A percentile compares a stretch with the other conserved stretches of the same genome.
phyloP scores from a whole-genome alignment of 2,888 invertebrate genomes.

The Nomada lathburiana region DNA sequence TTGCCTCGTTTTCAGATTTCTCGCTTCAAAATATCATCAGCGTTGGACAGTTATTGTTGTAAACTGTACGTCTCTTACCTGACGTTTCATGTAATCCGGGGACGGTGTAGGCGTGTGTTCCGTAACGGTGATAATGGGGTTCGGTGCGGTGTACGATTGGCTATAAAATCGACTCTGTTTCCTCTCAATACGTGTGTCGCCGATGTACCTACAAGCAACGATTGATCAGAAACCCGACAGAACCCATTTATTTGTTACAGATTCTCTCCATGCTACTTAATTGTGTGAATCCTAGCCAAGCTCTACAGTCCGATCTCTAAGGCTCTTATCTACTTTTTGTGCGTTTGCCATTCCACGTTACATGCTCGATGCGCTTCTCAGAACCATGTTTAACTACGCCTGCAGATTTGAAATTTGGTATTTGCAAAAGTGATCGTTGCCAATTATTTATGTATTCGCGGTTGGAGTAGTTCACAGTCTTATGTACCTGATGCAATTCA shows the following conservation, averaged over 20 bases:
- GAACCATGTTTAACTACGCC: conserved; percentile 10
- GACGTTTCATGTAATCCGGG: conserved; percentile 93
- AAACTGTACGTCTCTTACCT: conserved; percentile 85
- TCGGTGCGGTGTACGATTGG: conserved; percentile 89
- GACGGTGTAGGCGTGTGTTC: conserved; percentile 97
- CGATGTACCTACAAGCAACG: conserved; percentile 87
- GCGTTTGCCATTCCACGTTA: conserved; percentile 58
- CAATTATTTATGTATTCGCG: neutral
- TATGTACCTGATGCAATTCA: neutral
- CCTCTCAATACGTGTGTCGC: conserved; percentile 89
- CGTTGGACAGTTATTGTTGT: neutral
- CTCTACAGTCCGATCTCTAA: conserved; percentile 66
- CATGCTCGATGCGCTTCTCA: conserved; percentile 59
- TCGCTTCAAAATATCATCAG: no score
- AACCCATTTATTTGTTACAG: neutral
- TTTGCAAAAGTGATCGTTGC: neutral
- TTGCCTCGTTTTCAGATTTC: no score
- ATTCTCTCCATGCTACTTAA: conserved; percentile 66
- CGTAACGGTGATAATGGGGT: conserved; percentile 98
- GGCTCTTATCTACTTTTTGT: conserved; percentile 62
- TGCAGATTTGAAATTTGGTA: conserved; percentile 14
- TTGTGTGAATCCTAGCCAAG: conserved; percentile 68
- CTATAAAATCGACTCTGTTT: conserved; percentile 86
- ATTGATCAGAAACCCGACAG: conserved; percentile 39
- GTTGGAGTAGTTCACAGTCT: neutral